Base-by-base conservation (phyloP, 2,888 invertebrate genomes). In the Girardia tigrina region DNA sequence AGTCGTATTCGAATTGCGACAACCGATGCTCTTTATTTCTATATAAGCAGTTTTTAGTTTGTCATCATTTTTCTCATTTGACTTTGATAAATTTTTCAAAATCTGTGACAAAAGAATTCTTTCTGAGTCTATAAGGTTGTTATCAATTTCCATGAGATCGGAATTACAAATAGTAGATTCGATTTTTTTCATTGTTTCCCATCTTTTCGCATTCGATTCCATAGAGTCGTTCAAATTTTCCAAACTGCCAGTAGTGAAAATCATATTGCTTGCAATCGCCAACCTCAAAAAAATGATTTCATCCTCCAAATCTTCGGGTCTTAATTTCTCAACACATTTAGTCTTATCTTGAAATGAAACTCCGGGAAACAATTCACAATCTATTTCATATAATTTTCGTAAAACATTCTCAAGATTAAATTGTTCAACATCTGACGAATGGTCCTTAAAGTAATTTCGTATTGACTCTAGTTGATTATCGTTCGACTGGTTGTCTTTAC, bases 361-460 rank as follows among this genome's bases (percentile, higher is more conserved):
- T 56, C 56, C 56, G 2, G 56, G 56, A 56, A 56, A 56, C n/a
- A 56, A 16, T 56, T 56, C 56, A 56, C 8, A 56, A n/a, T 56
- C 56, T 6, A 56, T 56, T 8, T 56, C 56, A 56, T 56, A 56
- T 56, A 56, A 56, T 12, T 4, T 56, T 56, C 23, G n/a, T 4
- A 56, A 4, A 8, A 56, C 23, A 6, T 56, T 23, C n/a, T 8
- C n/a, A 6, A 56, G 56, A 56, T 56, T 23, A 8, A 23, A n/a
- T 4, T 6, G 23, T 56, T 56, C 56, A 20, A n/a, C n/a, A 56
- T 56, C 23, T 6, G 23, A 4, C n/a, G 6, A 20, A 12, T n/a
- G 23, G n/a, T 6, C 4, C 2, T 56, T 16, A 12, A 56, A 56
- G 23, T 56, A 56, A 12, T 4, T 56, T 56, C 4, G n/a, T n/a